Evolutionary conservation across 2,888 invertebrate genomes (phyloP).

Genomic region (Megamerina dolium): DNA sequence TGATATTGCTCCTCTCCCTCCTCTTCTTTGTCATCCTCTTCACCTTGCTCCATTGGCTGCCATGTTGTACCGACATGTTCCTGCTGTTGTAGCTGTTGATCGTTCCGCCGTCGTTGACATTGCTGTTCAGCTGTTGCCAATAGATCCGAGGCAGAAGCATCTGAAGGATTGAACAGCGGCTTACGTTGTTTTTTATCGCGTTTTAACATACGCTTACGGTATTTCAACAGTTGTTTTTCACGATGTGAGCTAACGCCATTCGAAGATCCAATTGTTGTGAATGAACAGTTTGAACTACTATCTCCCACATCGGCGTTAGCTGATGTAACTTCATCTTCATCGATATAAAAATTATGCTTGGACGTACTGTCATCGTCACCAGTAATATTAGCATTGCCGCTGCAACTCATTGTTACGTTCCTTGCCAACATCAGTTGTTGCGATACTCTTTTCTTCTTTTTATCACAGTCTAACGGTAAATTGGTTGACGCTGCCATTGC

Average conservation of each 20-base stretch:
- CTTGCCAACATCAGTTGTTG: too few species aligned
- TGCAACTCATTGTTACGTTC: too few species aligned
- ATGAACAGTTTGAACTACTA: conserved; percentile 23
- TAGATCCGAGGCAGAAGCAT: not conserved
- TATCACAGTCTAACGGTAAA: conserved; percentile 23
- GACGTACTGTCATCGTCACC: conserved; percentile 1
- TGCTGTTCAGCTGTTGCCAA: not conserved
- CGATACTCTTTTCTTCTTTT: not conserved
- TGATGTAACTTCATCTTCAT: conserved; percentile 6
- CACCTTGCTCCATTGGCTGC: conserved; percentile 37
- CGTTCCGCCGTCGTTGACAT: too few species aligned
- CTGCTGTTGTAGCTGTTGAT: too few species aligned
- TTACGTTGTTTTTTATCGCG: conserved; percentile 44
- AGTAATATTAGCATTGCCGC: conserved; percentile 18
- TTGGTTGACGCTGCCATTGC: conserved; percentile 11
- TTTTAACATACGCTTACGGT: conserved; percentile 48
- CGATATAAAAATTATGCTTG: conserved; percentile 7
- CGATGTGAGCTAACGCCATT: conserved; percentile 37
- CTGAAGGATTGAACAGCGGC: conserved; percentile 14
- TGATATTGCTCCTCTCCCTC: conserved; percentile 2
- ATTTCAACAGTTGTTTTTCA: conserved; percentile 47
- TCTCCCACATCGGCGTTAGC: conserved; percentile 10
- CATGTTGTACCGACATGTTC: conserved; percentile 1
- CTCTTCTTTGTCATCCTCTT: conserved; percentile 20
- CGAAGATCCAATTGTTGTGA: conserved; percentile 23